Evolutionary conservation across 2,113 vertebrate genomes (phyloP), one percentile per base, ranked within the genome.

Genomic region (Calypte anna): DNA sequence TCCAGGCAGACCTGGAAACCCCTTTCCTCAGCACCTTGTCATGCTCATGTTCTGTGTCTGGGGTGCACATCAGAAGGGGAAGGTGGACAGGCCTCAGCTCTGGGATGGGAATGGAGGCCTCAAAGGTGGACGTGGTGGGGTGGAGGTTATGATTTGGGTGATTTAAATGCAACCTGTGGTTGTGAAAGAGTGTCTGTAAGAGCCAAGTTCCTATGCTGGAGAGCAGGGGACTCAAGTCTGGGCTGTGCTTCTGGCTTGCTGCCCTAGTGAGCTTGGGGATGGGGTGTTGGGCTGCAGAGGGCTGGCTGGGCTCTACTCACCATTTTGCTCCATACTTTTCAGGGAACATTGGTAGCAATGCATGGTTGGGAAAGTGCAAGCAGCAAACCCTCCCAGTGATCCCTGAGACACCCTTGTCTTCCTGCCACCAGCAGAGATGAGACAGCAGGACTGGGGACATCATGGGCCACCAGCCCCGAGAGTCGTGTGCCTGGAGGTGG

Each of bases 1-100:
- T 58, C 3, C 6, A 51, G 43, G 51, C 30, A 80, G 78, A 58
- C n/a, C 88, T 80, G 58, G 85, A 69, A 85, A 73, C 16, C 43
- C 21, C n/a, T 73, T 43, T 58, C 9, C 38, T 53, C 0, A 0
- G 53, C 57, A 36, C 24, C 50, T 64, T 1, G 0, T 6, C 0
- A 0, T 66, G 72, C 33, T 59, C 0, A 3, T 1, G 22, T 58
- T 79, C 31, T 23, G 15, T 30, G 21, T 14, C 36, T 63, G 61
- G 46, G 46, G 5, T 36, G 62, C 53, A 8, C 46, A n/a, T 76
- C 57, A 69, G 20, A 87, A 66, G 15, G 15, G 33, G 18, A 66
- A 40, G 48, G 44, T 23, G 69, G 53, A 38, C 40, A 77, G 28
- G 9, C 5, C 38, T 13, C n/a, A 63, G 59, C n/a, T 80, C 46